These are phyloP conservation scores for Microctonus brassicae DNA, from an alignment of 2,888 invertebrate genomes.

Conservation along the genomic window DNA sequence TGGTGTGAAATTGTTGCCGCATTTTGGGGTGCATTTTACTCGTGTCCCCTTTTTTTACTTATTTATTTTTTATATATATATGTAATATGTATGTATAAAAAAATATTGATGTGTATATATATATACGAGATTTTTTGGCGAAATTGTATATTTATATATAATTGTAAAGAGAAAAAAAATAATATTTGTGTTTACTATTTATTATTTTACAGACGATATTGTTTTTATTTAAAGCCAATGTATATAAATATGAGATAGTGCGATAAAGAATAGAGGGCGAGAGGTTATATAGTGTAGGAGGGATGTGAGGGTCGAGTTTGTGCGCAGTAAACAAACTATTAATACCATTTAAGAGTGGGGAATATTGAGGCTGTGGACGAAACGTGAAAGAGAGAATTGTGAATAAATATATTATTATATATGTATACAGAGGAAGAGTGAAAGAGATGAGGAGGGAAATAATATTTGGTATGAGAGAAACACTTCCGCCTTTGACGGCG, in stretches of 20 bases:
- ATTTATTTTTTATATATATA: background rate
- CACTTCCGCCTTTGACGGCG: background rate
- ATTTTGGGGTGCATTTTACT: constrained; percentile 26
- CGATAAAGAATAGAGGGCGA: background rate
- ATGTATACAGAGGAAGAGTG: background rate
- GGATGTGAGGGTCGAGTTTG: constrained; percentile 10
- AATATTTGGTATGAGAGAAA: too few relatives aligned
- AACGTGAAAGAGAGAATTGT: background rate
- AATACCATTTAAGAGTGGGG: constrained; percentile 12
- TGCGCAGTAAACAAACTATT: constrained; percentile 29
- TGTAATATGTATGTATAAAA: background rate
- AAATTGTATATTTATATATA: too few relatives aligned
- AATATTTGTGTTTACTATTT: too few relatives aligned
- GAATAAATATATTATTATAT: background rate
- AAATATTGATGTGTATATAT: background rate
- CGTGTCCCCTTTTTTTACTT: background rate
- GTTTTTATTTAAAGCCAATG: too few relatives aligned
- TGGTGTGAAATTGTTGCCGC: constrained; percentile 28
- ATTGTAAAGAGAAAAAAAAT: too few relatives aligned
- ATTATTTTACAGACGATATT: too few relatives aligned
- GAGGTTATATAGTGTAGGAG: background rate
- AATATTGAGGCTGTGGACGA: background rate
- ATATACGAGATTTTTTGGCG: too few relatives aligned
- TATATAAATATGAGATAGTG: background rate
- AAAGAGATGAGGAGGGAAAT: constrained; percentile 9